These are phyloP conservation scores for Sminthurinus aureus DNA, from an alignment of 2,888 invertebrate species.

Conservation along the genomic window DNA sequence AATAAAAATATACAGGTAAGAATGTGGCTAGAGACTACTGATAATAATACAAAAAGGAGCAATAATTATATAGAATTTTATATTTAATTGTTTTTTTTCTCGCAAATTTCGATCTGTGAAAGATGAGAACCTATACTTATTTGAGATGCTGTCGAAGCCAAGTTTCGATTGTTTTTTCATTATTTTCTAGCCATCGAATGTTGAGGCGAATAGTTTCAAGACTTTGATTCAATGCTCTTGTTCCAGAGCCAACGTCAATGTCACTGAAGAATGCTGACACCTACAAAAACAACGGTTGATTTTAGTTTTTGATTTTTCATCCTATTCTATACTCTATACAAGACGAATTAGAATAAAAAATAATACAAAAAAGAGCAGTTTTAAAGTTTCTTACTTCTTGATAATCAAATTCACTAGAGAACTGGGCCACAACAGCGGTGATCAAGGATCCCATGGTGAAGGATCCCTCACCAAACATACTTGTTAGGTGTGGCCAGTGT, in stretches of 20 bases:
- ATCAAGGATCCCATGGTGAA: conserved; percentile 72
- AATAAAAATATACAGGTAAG: too few relatives aligned
- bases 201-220: conserved; percentile 82
- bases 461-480: conserved; percentile 70
- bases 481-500: conserved; percentile 73
- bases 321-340: background rate
- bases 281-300: conserved; percentile 62
- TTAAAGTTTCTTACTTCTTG: conserved; percentile 71
- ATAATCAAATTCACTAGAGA: conserved; percentile 78
- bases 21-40: too few relatives aligned
- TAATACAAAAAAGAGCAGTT: too few relatives aligned
- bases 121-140: too few relatives aligned
- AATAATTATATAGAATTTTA: too few relatives aligned
- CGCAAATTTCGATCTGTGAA: too few relatives aligned
- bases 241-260: conserved; percentile 69
- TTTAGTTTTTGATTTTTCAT: background rate
- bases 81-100: too few relatives aligned
- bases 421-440: conserved; percentile 71
- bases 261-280: conserved; percentile 70
- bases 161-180: conserved; percentile 67
- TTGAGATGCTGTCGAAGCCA: conserved; percentile 65
- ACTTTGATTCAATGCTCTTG: conserved; percentile 73
- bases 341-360: too few relatives aligned
- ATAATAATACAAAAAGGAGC: too few relatives aligned
- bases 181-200: conserved; percentile 77